Evolutionary conservation across 2,888 invertebrate genomes (phyloP), one percentile per base, ranked within the genome.

Genomic region (Biston stratarius): DNA sequence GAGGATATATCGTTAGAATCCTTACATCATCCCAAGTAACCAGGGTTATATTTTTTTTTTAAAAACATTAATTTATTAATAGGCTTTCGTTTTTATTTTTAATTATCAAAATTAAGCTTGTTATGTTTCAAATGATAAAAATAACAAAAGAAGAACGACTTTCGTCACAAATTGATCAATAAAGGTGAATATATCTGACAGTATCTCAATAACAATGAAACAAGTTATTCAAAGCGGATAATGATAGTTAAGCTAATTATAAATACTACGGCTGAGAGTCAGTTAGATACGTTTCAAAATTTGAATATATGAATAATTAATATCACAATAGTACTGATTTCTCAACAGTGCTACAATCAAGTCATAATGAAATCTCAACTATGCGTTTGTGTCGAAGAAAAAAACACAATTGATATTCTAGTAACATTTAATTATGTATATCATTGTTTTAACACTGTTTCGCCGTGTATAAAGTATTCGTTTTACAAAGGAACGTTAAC

Each of bases 261-360:
- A 81, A 84, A 85, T 82, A 83, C 73, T 82, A 82, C 72, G 78
- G 80, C 73, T 74, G 73, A 78, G 74, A 82, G 79, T 82, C 86
- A 82, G 85, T 83, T 81, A 83, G 80, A 80, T 82, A 81, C 77
- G 70, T 83, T 74, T 76, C 64, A 67, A 86, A 86, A 88, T 89
- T 87, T 88, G 84, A 88, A 85, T 83, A 82, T 74, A 84, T 86
- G 86, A 85, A 88, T 87, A 88, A 86, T 72, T 85, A 78, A 84
- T 64, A 59, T 9, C 24, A 63, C 63, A 68, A 64, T 63, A 60
- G 83, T 80, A 38, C 77, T 73, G 69, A 82, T 80, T 83, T 81
- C 83, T 80, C 82, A 80, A 77, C 77, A 73, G 74, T 76, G 64
- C 74, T 83, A 86, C 85, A 83, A 83, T 84, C 81, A 81, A 80